Evolutionary conservation across 2,888 invertebrate species (phyloP), one percentile per base, ranked within the genome.

Genomic region (Ellobium chinense): DNA sequence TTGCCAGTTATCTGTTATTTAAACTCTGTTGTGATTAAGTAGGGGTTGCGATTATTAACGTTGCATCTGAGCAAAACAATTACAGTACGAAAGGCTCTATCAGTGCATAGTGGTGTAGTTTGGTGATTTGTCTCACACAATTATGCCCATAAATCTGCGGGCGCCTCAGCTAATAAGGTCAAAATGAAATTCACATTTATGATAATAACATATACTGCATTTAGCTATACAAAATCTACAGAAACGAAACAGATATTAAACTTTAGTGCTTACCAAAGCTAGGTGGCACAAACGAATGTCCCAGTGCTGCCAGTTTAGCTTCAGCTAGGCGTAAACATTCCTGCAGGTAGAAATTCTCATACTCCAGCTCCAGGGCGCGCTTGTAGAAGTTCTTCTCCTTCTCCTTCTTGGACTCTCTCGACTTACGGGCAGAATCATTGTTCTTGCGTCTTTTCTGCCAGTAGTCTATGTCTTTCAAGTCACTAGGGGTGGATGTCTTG

Each of bases 321-420:
- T 88, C 88, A 18, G 87, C 82, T 66, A 85, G 80, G n/a, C 84
- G 80, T 62, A 88, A 82, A 66, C 86, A 81, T 74, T 88, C 88
- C 70, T 87, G 86, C 60, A 88, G 76, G 58, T 85, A 87, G 69
- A 85, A 82, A 79, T 88, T 88, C 78, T 88, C 88, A 78, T 87
- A 88, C 65, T 88, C 88, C 37, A 88, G 82, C 78, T 88, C 87
- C 31, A 88, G 73, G 18, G 88, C 87, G n/a, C 87, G 76, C 65
- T 84, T 86, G 72, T 88, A 88, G 66, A 88, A 88, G 63, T 83
- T 85, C n/a, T 86, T 83, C 72, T 88, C 88, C 58, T 87, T 88
- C 70, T 92, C 92, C 79, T 89, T 89, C 80, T 89, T 89, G 12
- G 85, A 82, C 58, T 90, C 89, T 37, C 90, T 76, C 5, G 90